phyloP scores from a whole-genome alignment of 2,797 vertebrate genomes.

The Holocentrus rufus region DNA sequence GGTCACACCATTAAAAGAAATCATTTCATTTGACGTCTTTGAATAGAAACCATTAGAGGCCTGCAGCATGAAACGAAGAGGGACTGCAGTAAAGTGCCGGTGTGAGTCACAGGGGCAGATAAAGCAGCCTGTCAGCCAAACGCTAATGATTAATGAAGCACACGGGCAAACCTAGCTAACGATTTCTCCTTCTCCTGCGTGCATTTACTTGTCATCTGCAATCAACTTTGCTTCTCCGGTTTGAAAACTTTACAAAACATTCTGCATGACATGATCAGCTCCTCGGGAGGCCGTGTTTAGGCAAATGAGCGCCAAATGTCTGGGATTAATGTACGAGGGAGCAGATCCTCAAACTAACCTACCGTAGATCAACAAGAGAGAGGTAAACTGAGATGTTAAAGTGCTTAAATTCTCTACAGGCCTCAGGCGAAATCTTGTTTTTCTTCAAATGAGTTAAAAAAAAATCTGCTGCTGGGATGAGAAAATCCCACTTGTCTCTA shows the following conservation, averaged over 20 bases:
- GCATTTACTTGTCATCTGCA: slow-evolving; percentile 50
- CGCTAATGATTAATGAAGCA: slow-evolving; percentile 61
- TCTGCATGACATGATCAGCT: neutral
- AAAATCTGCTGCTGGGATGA: no score
- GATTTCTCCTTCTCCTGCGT: slow-evolving; percentile 22
- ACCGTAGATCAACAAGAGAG: no score
- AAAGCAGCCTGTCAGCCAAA: slow-evolving; percentile 54
- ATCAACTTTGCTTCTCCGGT: slow-evolving; percentile 19
- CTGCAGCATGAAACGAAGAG: slow-evolving; percentile 34
- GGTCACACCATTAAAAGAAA: neutral
- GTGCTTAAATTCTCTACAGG: neutral
- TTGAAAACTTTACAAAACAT: neutral
- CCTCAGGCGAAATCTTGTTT: no score
- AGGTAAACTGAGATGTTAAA: neutral
- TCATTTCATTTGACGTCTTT: slow-evolving; percentile 15
- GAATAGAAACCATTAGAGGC: slow-evolving; percentile 29
- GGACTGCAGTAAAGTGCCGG: slow-evolving; percentile 44
- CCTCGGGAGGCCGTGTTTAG: slow-evolving; percentile 18
- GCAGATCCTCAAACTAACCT: no score
- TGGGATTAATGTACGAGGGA: neutral
- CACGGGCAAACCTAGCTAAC: slow-evolving; percentile 28
- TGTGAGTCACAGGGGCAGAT: slow-evolving; percentile 33
- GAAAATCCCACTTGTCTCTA: no score
- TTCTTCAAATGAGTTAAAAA: no score
- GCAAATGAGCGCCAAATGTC: neutral